Evolutionary conservation across 1,140 invertebrate species (phyloP).

Genomic region (Rhagoletis zephyria): DNA sequence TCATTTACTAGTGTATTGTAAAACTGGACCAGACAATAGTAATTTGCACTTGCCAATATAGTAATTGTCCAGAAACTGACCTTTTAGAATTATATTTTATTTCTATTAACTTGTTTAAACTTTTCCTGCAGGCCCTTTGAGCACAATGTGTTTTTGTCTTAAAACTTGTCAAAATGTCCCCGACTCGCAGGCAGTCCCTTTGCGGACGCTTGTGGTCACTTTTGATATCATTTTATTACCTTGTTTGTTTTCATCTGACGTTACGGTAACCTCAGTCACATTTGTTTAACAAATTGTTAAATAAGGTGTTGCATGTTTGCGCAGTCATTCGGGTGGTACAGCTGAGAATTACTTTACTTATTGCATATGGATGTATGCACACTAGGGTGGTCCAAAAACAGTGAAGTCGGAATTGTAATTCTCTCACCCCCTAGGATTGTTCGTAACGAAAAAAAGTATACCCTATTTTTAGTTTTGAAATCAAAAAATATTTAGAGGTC

Average conservation of each 20-base stretch:
- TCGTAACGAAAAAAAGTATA: too few species aligned
- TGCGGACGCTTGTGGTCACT: neutral
- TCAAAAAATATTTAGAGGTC: too few species aligned
- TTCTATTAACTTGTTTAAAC: neutral
- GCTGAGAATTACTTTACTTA: neutral
- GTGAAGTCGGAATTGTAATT: too few species aligned
- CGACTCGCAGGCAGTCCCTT: neutral
- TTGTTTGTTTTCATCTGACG: slow-evolving; percentile 8
- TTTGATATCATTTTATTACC: neutral
- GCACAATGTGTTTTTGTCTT: neutral
- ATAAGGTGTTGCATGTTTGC: slow-evolving; percentile 51
- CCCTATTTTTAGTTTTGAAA: too few species aligned
- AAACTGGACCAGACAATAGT: too few species aligned
- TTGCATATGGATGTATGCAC: neutral
- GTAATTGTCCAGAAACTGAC: too few species aligned
- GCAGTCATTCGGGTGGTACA: slow-evolving; percentile 39
- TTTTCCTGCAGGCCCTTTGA: neutral
- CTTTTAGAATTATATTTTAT: too few species aligned
- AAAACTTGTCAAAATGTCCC: neutral
- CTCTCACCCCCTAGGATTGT: too few species aligned
- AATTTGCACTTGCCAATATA: too few species aligned
- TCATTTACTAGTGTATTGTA: too few species aligned
- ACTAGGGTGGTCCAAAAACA: neutral
- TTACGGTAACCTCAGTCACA: slow-evolving; percentile 10
- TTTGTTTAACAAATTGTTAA: slow-evolving; percentile 50